phyloP scores from a whole-genome alignment of 2,797 vertebrate species.

The Spondyliosoma cantharus region DNA sequence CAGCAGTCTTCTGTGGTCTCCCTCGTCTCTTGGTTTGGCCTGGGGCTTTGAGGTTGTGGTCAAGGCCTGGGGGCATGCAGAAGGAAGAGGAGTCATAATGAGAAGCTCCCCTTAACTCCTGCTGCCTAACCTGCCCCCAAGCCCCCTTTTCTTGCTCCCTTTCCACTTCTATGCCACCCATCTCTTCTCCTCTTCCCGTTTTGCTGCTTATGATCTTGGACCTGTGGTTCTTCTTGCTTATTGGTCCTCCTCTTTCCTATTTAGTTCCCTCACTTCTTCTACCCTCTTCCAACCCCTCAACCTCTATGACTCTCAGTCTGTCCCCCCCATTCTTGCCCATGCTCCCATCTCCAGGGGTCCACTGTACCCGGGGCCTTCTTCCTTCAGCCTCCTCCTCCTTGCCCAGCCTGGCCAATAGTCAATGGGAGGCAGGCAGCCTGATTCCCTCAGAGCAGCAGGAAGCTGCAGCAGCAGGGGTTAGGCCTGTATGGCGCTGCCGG shows the following conservation, averaged over 20 bases:
- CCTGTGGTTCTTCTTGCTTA: constrained; percentile 11
- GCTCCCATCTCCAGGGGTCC: constrained; percentile 61
- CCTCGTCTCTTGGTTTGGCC: constrained; percentile 68
- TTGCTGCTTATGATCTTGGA: constrained; percentile 34
- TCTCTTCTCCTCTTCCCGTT: constrained; percentile 25
- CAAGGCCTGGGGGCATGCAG: constrained; percentile 70
- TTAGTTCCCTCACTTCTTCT: constrained; percentile 30
- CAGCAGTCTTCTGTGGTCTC: constrained; percentile 60
- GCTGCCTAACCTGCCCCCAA: constrained; percentile 64
- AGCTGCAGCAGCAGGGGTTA: constrained; percentile 80
- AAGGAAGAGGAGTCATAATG: constrained; percentile 70
- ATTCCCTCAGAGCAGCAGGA: constrained; percentile 79
- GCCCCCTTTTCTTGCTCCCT: constrained; percentile 50
- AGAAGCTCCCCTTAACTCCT: constrained; percentile 65
- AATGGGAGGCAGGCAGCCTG: constrained; percentile 79
- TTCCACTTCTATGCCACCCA: constrained; percentile 46
- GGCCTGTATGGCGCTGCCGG: constrained; percentile 78
- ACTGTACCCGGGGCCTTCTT: constrained; percentile 64
- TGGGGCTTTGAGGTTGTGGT: constrained; percentile 75
- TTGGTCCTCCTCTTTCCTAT: not conserved
- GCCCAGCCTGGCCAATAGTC: constrained; percentile 73
- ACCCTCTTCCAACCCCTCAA: constrained; percentile 6
- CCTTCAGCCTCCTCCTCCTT: constrained; percentile 68
- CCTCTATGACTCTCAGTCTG: constrained; percentile 40
- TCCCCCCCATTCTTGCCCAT: constrained; percentile 39